Evolutionary conservation across 2,113 vertebrate genomes (phyloP).

Genomic region (Urocynchramus pylzowi): DNA sequence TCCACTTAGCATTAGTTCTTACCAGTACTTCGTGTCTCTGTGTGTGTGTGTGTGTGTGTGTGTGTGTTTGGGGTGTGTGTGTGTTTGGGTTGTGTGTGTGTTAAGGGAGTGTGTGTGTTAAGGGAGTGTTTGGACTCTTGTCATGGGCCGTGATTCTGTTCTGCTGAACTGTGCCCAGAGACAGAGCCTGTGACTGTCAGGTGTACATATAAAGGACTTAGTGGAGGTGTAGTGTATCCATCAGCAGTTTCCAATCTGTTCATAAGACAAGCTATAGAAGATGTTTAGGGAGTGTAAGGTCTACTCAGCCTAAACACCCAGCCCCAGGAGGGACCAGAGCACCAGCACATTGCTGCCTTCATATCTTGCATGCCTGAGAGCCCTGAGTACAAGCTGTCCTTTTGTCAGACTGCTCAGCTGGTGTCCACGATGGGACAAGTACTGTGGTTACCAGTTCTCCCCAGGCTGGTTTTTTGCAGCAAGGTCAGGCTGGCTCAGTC

Average conservation of each 20-base stretch:
- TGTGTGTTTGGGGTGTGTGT: neutral
- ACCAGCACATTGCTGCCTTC: neutral
- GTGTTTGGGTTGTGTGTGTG: neutral
- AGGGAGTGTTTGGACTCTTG: neutral
- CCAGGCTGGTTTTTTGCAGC: neutral
- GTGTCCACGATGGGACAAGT: fast-evolving
- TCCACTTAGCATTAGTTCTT: neutral
- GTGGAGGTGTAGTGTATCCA: neutral
- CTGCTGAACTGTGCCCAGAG: neutral
- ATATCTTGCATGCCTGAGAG: no score
- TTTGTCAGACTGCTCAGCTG: neutral
- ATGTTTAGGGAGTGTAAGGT: neutral
- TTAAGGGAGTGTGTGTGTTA: neutral
- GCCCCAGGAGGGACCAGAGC: neutral
- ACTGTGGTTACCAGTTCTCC: neutral
- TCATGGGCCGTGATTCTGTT: neutral
- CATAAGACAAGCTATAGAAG: neutral
- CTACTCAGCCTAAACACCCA: neutral
- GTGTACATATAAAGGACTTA: neutral
- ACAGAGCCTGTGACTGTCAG: neutral
- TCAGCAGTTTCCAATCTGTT: neutral
- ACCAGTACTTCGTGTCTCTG: fast-evolving
- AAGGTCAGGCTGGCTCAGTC: neutral
- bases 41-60: neutral
- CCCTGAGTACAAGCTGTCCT: neutral